A percentile compares a stretch with the other conserved stretches of the same genome.
These are phyloP conservation scores for Falco punctatus DNA, from an alignment of 2,113 vertebrate genomes.

Conservation along the genomic window DNA sequence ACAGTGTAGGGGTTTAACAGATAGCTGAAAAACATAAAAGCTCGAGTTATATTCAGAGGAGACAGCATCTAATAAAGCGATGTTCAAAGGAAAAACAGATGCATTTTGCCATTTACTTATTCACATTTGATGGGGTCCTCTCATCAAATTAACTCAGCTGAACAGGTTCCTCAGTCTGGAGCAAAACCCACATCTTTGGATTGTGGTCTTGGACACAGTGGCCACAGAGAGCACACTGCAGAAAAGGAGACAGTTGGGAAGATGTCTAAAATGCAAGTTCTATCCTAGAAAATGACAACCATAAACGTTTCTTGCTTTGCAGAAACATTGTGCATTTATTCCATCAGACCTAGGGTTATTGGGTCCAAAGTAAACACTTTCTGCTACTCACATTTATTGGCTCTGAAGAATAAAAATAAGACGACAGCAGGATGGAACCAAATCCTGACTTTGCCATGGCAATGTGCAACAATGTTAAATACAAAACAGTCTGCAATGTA, in stretches of 20 bases:
- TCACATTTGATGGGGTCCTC: neutral
- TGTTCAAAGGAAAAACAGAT: neutral
- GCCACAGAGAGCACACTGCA: neutral
- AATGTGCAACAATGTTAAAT: neutral
- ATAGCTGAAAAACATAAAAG: slow-evolving; percentile 82
- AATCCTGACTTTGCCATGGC: neutral
- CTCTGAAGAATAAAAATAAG: neutral
- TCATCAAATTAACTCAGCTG: neutral
- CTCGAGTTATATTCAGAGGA: neutral
- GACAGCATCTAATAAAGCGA: neutral
- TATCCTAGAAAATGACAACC: neutral
- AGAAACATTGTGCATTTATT: neutral
- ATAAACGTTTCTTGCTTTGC: neutral
- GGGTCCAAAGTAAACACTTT: neutral
- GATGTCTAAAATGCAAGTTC: neutral
- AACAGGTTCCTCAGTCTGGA: neutral
- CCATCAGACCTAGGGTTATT: neutral
- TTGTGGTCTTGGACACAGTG: neutral
- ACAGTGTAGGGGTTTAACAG: slow-evolving; percentile 95
- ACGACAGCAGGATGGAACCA: neutral
- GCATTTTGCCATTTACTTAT: neutral
- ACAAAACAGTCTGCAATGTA: neutral
- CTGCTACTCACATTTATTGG: neutral
- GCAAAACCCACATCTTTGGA: neutral
- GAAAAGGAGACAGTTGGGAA: neutral